Evolutionary conservation across 2,797 vertebrate genomes (phyloP), one percentile per base, ranked within the genome.

Genomic region (Fratercula arctica): DNA sequence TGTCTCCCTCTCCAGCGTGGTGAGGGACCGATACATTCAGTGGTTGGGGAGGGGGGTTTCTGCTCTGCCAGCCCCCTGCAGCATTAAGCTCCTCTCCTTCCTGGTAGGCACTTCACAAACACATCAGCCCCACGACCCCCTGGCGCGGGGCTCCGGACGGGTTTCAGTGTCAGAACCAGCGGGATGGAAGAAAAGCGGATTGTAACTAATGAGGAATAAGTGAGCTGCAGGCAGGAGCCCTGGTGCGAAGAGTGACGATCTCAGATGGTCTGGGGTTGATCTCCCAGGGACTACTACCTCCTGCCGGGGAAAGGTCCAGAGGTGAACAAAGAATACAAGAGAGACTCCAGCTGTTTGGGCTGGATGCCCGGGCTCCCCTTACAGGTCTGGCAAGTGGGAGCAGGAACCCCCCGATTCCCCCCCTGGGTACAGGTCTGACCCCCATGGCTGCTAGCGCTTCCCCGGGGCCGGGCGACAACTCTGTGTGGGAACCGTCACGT

Each of bases 91-190:
- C 84, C 85, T 90, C 56, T 4, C 50, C 56, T 57, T 89, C 86
- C 93, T 19, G 41, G 54, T 61, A 89, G 96, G 90, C 90, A 92
- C 96, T 91, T 96, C 63, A 50, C 24, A 81, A 51, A 35, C 25
- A 29, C 46, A 10, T 60, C 73, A 57, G 59, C 63, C 87, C 73
- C 53, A 12, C 6, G 3, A 48, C 50, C 60, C 59, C 9, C 28
- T 3, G 3, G 12, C 1, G 1, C 1, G 21, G 35, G 54, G 59
- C n/a, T 79, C 37, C 23, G 3, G 53, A 4, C 0, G 2, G 16
- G 17, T 31, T 43, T 67, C 23, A 37, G n/a, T 10, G 59, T 13
- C 25, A 21, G 14, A 73, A 59, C 0, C 16, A 72, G 61, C 1
- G 1, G 53, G 63, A 14, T 41, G 68, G 54, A 41, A 46, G 57